phyloP scores from a whole-genome alignment of 1,140 invertebrate genomes.

The Saxidomus purpurata region DNA sequence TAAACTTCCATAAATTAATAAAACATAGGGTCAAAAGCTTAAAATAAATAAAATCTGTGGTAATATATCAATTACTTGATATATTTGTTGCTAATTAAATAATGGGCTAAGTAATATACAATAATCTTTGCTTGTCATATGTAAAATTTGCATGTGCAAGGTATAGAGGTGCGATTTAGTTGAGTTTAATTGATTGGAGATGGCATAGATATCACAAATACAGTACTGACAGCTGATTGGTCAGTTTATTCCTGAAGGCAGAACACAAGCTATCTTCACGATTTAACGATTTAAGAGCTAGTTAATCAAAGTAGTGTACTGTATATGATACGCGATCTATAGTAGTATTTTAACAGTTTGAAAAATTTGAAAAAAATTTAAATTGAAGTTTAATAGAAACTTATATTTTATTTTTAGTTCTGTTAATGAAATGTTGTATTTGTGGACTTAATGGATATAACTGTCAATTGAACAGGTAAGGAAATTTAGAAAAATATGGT shows the following conservation, averaged over 20 bases:
- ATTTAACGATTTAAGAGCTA: conserved; percentile 33
- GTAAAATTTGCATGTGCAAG: not conserved
- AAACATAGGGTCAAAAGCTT: conserved; percentile 37
- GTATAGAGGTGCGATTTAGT: not conserved
- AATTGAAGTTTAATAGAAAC: no score
- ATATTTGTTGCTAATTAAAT: not conserved
- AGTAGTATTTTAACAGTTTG: not conserved
- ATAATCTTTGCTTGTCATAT: not conserved
- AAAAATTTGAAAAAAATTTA: not conserved
- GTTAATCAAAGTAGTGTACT: conserved; percentile 1
- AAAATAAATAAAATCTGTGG: conserved; percentile 13
- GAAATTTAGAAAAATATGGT: no score
- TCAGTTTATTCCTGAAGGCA: conserved; percentile 8
- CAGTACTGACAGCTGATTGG: conserved; percentile 42
- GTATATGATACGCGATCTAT: not conserved
- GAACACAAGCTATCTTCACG: conserved; percentile 18
- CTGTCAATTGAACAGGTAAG: no score
- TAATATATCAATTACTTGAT: conserved; percentile 38
- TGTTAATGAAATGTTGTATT: no score
- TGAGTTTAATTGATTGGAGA: conserved; percentile 49
- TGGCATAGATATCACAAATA: not conserved
- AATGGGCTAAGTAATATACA: conserved; percentile 21
- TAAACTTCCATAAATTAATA: conserved; percentile 57
- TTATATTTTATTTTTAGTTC: no score
- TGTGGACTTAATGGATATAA: no score